Evolutionary conservation across 2,888 invertebrate species (phyloP).

Genomic region (Blastobasis adustella): DNA sequence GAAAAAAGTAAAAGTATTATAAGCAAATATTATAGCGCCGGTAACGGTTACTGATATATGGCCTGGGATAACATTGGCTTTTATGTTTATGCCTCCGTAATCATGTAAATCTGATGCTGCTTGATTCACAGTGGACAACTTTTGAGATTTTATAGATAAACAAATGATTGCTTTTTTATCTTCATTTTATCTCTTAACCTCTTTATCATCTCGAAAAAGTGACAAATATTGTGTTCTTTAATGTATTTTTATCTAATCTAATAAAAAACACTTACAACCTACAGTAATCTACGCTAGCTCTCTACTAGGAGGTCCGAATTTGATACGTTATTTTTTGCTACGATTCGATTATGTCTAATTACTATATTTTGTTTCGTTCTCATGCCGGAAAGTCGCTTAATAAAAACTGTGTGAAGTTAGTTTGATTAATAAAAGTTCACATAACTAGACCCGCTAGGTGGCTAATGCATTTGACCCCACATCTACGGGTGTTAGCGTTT

Average conservation of each 20-base stretch:
- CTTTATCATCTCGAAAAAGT: too few relatives aligned
- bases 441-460: slow-evolving; percentile 60
- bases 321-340: not conserved
- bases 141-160: too few relatives aligned
- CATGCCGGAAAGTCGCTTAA: slow-evolving; percentile 19
- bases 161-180: too few relatives aligned
- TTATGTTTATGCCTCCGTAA: not conserved
- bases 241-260: too few relatives aligned
- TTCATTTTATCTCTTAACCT: too few relatives aligned
- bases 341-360: not conserved
- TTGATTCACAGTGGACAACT: too few relatives aligned
- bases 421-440: slow-evolving; percentile 63
- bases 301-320: too few relatives aligned
- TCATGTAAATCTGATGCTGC: not conserved
- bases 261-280: too few relatives aligned
- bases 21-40: slow-evolving; percentile 1
- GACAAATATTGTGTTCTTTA: too few relatives aligned
- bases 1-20: slow-evolving; percentile 13
- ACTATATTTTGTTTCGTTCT: slow-evolving; percentile 4
- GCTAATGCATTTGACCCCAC: slow-evolving; percentile 70
- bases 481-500: slow-evolving; percentile 60
- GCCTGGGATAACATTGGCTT: slow-evolving; percentile 8
- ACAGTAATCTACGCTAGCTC: too few relatives aligned
- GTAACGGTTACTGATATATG: slow-evolving; percentile 14
- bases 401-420: slow-evolving; percentile 25